Evolutionary conservation across 2,888 invertebrate species (phyloP).

Genomic region (Caenorhabditis auriculariae): DNA sequence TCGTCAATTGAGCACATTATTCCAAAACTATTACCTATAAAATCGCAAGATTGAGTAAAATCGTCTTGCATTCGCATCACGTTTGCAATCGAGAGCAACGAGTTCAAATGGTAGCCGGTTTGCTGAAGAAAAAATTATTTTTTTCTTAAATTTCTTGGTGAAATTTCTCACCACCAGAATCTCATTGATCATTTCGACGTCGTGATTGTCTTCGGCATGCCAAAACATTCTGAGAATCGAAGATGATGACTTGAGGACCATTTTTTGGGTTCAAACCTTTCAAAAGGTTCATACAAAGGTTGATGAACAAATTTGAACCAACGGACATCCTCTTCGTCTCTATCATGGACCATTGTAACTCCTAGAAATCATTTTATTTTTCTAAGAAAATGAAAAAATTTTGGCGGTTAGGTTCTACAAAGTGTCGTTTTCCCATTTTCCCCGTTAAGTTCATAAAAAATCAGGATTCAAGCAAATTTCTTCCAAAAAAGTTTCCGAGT

Average conservation of each 20-base stretch:
- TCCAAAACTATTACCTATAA: too few relatives aligned
- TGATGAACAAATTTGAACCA: slow-evolving; percentile 37
- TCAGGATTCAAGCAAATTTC: too few relatives aligned
- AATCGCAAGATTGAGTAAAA: slow-evolving; percentile 37
- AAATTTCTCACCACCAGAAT: slow-evolving; percentile 5
- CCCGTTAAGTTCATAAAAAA: too few relatives aligned
- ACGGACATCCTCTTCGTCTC: slow-evolving; percentile 8
- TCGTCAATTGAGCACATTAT: too few relatives aligned
- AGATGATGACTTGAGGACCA: not conserved
- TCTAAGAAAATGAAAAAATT: too few relatives aligned
- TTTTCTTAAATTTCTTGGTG: not conserved
- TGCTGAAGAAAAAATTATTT: slow-evolving; percentile 15
- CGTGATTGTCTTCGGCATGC: slow-evolving; percentile 14
- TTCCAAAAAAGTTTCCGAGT: too few relatives aligned
- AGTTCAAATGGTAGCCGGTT: slow-evolving; percentile 52
- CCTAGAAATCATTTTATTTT: too few relatives aligned
- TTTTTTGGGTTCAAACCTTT: slow-evolving; percentile 9
- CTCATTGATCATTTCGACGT: slow-evolving; percentile 17
- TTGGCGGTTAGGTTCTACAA: too few relatives aligned
- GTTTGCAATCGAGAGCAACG: slow-evolving; percentile 48
- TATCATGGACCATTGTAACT: slow-evolving; percentile 31
- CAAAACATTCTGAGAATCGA: slow-evolving; percentile 18
- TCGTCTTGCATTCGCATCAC: slow-evolving; percentile 48
- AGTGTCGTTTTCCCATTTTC: too few relatives aligned
- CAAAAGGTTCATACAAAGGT: slow-evolving; percentile 16